A percentile compares a stretch with the other conserved stretches of the same genome.
Conservation (phyloP, 2,888 invertebrate species). For the Sinohyriopsis cumingii region DNA sequence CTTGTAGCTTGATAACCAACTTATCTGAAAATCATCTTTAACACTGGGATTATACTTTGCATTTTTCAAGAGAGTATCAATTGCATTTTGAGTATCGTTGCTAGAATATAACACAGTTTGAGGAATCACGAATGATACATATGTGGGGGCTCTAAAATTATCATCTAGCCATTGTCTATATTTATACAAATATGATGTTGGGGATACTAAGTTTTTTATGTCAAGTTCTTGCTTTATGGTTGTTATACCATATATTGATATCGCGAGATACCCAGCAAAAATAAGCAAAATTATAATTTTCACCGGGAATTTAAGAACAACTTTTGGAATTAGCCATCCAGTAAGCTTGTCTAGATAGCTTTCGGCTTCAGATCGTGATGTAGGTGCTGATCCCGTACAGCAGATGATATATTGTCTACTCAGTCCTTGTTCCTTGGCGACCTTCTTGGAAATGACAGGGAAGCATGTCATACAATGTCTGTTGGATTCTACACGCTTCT, state of each 20-base stretch:
- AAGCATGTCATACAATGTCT: slow-evolving; percentile 44
- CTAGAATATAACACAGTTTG: background rate
- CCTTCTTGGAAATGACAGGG: slow-evolving; percentile 23
- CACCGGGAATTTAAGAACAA: slow-evolving; percentile 25
- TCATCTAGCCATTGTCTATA: slow-evolving; percentile 27
- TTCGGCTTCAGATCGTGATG: slow-evolving; percentile 28
- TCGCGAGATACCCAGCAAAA: slow-evolving; percentile 43
- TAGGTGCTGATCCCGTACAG: slow-evolving; percentile 39
- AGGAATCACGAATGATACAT: slow-evolving; percentile 37
- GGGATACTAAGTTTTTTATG: slow-evolving; percentile 43
- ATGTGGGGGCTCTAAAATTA: slow-evolving; percentile 32
- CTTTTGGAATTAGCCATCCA: slow-evolving; percentile 29
- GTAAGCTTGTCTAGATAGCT: slow-evolving; percentile 46
- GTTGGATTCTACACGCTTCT: slow-evolving; percentile 32
- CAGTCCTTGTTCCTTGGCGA: slow-evolving; percentile 18
- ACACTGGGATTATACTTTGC: no score
- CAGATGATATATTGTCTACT: slow-evolving; percentile 60
- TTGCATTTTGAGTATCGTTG: no score
- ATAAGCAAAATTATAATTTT: slow-evolving; percentile 42
- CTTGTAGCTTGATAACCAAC: no score
- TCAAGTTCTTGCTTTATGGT: slow-evolving; percentile 48
- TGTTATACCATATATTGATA: slow-evolving; percentile 49
- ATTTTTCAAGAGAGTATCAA: no score
- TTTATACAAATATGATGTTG: slow-evolving; percentile 45
- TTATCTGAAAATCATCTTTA: no score